phyloP scores from a whole-genome alignment of 2,888 invertebrate species.

The Dorcus parallelipipedus region DNA sequence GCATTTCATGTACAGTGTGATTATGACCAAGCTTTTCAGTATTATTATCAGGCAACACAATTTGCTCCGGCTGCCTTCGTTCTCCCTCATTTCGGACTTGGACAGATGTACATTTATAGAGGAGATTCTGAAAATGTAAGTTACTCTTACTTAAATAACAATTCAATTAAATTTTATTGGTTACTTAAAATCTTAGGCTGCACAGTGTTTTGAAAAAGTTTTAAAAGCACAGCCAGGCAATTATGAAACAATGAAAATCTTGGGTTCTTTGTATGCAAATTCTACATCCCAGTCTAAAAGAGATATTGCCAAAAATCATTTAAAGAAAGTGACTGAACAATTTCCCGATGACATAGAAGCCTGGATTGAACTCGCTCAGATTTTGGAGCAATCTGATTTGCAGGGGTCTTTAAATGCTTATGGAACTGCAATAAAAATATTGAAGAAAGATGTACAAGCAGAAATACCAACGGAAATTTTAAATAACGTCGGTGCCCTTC shows the following conservation, averaged over 20 bases:
- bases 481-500: constrained; percentile 94
- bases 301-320: constrained; percentile 88
- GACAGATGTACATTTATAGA: constrained; percentile 98
- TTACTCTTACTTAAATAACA: constrained; percentile 19
- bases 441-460: constrained; percentile 88
- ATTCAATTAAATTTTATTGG: background rate
- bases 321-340: constrained; percentile 94
- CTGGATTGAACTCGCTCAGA: constrained; percentile 98
- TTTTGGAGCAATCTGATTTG: constrained; percentile 92
- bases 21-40: constrained; percentile 97
- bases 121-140: constrained; percentile 91
- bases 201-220: constrained; percentile 98
- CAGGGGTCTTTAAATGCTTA: constrained; percentile 88
- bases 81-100: constrained; percentile 94
- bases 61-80: constrained; percentile 95
- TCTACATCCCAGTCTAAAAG: constrained; percentile 85
- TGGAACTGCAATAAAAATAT: constrained; percentile 86
- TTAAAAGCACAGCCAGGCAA: constrained; percentile 95
- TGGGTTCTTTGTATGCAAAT: constrained; percentile 94
- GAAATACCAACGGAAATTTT: constrained; percentile 97
- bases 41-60: constrained; percentile 98
- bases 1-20: constrained; percentile 94
- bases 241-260: constrained; percentile 99
- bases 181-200: constrained; percentile 63
- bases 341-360: constrained; percentile 98